Evolutionary conservation across 2,113 vertebrate species (phyloP).

Genomic region (Aythya baeri): DNA sequence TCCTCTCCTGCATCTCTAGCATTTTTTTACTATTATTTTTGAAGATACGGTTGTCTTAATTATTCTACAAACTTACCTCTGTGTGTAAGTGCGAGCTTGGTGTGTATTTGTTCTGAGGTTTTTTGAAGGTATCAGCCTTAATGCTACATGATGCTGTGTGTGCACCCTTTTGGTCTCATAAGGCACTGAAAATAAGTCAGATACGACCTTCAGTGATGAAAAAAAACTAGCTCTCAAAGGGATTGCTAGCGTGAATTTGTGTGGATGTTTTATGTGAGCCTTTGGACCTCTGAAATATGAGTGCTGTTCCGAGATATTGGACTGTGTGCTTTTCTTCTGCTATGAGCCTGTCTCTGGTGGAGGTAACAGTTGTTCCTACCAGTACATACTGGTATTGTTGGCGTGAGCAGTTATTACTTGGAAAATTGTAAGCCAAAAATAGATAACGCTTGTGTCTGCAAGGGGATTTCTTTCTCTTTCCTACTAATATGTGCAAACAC

Average conservation of each 20-base stretch:
- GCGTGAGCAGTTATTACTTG: neutral
- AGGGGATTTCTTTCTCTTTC: neutral
- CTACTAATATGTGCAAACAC: neutral
- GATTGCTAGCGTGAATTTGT: neutral
- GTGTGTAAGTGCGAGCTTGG: neutral
- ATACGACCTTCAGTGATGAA: neutral
- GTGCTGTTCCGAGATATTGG: neutral
- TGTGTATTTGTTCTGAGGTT: neutral
- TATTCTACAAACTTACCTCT: neutral
- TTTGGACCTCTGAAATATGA: neutral
- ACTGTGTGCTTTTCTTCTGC: neutral
- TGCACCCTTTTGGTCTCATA: neutral
- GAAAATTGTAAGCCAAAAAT: neutral
- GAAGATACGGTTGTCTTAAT: neutral
- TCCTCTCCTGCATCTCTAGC: neutral
- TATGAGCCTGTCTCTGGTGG: neutral
- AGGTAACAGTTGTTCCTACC: neutral
- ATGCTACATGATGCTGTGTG: neutral
- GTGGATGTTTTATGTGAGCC: neutral
- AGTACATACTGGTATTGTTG: neutral
- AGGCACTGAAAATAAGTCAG: neutral
- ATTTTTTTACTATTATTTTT: neutral
- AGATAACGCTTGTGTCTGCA: neutral
- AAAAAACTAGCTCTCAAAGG: fast-evolving
- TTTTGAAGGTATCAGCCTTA: neutral